Base-by-base conservation (phyloP, 2,113 vertebrate genomes). In the Scartelaos histophorus region DNA sequence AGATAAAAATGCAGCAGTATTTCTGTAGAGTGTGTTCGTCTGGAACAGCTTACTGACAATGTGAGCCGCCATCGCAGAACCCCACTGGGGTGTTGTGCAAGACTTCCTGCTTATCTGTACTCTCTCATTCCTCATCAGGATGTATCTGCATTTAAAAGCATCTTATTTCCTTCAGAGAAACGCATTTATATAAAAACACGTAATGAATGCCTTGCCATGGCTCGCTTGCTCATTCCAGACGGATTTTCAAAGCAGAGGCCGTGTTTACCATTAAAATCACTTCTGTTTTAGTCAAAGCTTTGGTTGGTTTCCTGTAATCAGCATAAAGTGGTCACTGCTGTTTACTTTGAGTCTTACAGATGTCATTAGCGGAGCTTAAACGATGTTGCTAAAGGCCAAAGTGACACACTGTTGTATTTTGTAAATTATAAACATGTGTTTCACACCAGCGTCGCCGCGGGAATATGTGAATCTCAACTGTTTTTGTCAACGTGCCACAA, bases 141-240 rank as follows among this genome's bases (percentile, higher is more conserved):
- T 79, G 82, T 81, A 90, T 92, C 90, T 87, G 75, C 77, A 89
- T 85, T 78, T 76, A 76, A 87, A 85, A 85, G 78, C 68, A 72
- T 80, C 74, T 78, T 53, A 56, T 53, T 71, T 85, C 81, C 85
- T 80, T 35, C 19, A 82, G 82, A 86, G 72, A 79, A 81, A 80
- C 62, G 49, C 75, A 81, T 85, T 89, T 82, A 43, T 43, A 73
- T 85, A 66, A 83, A 67, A 60, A 73, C 82, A 82, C 84, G 83
- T 34, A 62, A 69, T 25, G 64, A 71, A 57, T 56, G 25, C 57
- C 56, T 65, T 79, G 73, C 71, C 19, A 65, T 51, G 76, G 61
- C 61, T 43, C 61, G 34, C 29, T 0, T 34, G 6, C 29, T 64
- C 16, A 64, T 64, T 64, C 43, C 34, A 38, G 61, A 43, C 1